phyloP scores from a whole-genome alignment of 2,113 vertebrate genomes.

The Syngnathus floridae region DNA sequence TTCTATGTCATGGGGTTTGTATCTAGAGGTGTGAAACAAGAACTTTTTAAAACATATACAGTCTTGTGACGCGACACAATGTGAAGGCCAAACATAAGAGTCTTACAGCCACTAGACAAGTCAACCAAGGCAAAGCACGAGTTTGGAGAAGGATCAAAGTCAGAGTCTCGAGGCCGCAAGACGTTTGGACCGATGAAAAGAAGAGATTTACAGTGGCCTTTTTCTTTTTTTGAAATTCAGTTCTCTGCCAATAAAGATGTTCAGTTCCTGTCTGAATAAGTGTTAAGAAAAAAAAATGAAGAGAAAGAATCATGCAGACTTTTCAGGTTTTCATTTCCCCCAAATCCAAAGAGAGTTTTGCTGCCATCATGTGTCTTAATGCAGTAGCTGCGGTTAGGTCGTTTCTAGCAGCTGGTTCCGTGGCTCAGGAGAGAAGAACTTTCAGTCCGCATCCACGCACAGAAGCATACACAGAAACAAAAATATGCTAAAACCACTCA shows the following conservation, averaged over 20 bases:
- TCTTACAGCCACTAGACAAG: too few relatives aligned
- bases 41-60: too few relatives aligned
- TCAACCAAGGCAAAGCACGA: neutral
- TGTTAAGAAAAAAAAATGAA: neutral
- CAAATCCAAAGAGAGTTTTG: neutral
- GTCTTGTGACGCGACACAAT: too few relatives aligned
- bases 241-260: neutral
- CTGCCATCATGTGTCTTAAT: neutral
- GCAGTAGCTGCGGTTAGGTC: too few relatives aligned
- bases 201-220: neutral
- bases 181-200: too few relatives aligned
- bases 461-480: neutral
- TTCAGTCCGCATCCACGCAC: neutral
- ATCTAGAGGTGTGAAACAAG: too few relatives aligned
- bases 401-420: neutral
- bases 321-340: neutral
- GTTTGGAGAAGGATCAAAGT: neutral
- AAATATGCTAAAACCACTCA: neutral
- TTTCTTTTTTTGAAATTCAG: neutral
- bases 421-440: neutral
- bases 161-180: too few relatives aligned
- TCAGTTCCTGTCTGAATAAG: neutral
- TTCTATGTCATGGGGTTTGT: too few relatives aligned
- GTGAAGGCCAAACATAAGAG: too few relatives aligned
- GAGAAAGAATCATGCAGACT: neutral